These are phyloP conservation scores for Apotomis capreana DNA, from an alignment of 2,888 invertebrate genomes.

Conservation along the genomic window DNA sequence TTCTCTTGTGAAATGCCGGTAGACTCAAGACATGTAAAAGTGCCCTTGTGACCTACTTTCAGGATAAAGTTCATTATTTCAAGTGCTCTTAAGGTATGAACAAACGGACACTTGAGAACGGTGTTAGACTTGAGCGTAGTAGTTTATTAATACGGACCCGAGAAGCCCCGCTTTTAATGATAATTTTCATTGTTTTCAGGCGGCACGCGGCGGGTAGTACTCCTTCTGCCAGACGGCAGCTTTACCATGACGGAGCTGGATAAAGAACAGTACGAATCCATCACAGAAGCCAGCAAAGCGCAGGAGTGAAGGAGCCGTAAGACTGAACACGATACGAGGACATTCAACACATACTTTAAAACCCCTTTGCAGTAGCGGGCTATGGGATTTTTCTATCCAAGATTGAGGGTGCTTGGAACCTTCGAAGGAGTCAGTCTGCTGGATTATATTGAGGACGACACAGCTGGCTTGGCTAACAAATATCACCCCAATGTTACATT, in stretches of 20 bases:
- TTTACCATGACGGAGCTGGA: constrained; percentile 94
- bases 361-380: background rate
- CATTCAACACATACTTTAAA: background rate
- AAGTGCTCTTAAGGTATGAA: too few species aligned
- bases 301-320: constrained; percentile 69
- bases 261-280: constrained; percentile 91
- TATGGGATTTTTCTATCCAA: background rate
- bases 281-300: constrained; percentile 82
- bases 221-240: constrained; percentile 92
- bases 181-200: constrained; percentile 72
- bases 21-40: too few species aligned
- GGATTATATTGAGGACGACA: too few species aligned
- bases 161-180: background rate
- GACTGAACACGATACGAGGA: constrained; percentile 15
- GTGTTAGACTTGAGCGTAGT: too few species aligned
- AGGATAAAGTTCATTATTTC: too few species aligned
- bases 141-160: too few species aligned
- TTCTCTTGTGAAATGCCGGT: too few species aligned
- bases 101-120: too few species aligned
- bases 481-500: background rate
- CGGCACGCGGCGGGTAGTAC: constrained; percentile 91
- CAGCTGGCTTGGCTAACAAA: background rate
- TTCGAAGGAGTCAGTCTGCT: too few species aligned
- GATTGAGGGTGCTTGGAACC: background rate
- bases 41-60: too few species aligned